These are phyloP conservation scores for Melikaiella ostensackeni DNA, from an alignment of 2,888 invertebrate genomes.

Conservation along the genomic window DNA sequence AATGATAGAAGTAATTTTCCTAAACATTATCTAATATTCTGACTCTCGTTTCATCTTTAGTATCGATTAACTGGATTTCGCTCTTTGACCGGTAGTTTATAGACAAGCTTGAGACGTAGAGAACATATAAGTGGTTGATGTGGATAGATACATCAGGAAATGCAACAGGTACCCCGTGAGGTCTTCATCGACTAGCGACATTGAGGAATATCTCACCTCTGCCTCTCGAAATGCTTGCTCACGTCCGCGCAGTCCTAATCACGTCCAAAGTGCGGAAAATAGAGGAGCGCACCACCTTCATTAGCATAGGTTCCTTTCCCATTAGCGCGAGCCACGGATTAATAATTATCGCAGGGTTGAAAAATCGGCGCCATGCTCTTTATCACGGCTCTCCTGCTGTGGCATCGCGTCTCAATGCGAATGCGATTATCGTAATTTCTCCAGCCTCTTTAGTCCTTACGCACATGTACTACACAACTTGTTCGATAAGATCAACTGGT, in stretches of 20 bases:
- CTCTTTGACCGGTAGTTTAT: slow-evolving; percentile 60
- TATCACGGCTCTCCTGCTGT: slow-evolving; percentile 51
- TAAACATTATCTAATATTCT: slow-evolving; percentile 9
- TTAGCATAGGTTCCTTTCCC: slow-evolving; percentile 63
- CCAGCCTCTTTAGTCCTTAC: slow-evolving; percentile 12
- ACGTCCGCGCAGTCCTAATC: slow-evolving; percentile 61
- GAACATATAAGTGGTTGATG: slow-evolving; percentile 44
- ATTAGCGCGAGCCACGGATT: slow-evolving; percentile 63
- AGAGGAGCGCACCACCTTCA: slow-evolving; percentile 56
- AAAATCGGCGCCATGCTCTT: slow-evolving; percentile 62
- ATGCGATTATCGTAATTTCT: slow-evolving; percentile 15
- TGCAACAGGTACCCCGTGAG: slow-evolving; percentile 59
- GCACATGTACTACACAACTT: slow-evolving; percentile 26
- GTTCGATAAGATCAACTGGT: slow-evolving; percentile 23
- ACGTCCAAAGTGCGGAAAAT: slow-evolving; percentile 59
- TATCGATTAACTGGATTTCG: slow-evolving; percentile 59
- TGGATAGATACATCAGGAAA: slow-evolving; percentile 58
- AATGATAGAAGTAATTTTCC: background rate
- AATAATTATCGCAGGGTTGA: slow-evolving; percentile 62
- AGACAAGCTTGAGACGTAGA: slow-evolving; percentile 32
- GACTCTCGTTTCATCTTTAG: slow-evolving; percentile 1
- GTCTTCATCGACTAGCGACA: slow-evolving; percentile 72
- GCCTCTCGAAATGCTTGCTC: slow-evolving; percentile 60
- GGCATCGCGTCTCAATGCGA: slow-evolving; percentile 22
- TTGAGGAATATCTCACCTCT: slow-evolving; percentile 70